Base-by-base conservation (phyloP, 1,140 invertebrate species). In the Drosophila hydei region DNA sequence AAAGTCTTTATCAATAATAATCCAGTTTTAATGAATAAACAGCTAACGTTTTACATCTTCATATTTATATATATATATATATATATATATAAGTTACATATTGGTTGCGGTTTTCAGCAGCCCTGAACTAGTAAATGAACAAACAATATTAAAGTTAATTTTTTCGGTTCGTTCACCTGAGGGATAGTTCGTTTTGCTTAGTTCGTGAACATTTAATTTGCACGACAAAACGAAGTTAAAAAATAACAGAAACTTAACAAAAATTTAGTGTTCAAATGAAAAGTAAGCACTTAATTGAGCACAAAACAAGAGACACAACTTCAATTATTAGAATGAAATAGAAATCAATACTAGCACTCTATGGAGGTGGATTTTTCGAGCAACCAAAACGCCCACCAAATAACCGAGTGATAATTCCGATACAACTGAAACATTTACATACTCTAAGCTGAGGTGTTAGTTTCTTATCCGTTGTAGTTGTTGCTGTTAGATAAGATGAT, bases 181-280 rank as follows among this genome's bases (percentile, higher is more conserved):
- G 16, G 30, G 18, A 19, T 25, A 59, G 60, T 63, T 61, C 58
- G 25, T 61, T 63, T 54, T 63, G 50, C 23, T 69, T 52, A 3
- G 45, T 51, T 73, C 67, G 55, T 51, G 55, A 72, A 72, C 52
- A 71, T 56, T 23, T 52, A 71, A 70, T 69, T 70, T 75, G 54
- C 67, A 63, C 59, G 38, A 77, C 50, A 70, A 65, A 70, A 70
- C 51, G 38, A 74, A 62, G 38, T 68, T 67, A 51, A 68, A 58
- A 45, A 67, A 72, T 75, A 81, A 77, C 76, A 83, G 59, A 60
- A 85, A 77, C 67, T 70, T 77, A 69, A 45, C 18, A 61, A 65
- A 65, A 77, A 69, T 71, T 87, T 77, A 43, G 30, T 87, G 43
- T 72, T 77, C 73, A 75, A 72, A 85, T 85, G 81, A 69, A 80